Conservation (phyloP, 2,888 invertebrate species). For the Hirtodrosophila alboralis region DNA sequence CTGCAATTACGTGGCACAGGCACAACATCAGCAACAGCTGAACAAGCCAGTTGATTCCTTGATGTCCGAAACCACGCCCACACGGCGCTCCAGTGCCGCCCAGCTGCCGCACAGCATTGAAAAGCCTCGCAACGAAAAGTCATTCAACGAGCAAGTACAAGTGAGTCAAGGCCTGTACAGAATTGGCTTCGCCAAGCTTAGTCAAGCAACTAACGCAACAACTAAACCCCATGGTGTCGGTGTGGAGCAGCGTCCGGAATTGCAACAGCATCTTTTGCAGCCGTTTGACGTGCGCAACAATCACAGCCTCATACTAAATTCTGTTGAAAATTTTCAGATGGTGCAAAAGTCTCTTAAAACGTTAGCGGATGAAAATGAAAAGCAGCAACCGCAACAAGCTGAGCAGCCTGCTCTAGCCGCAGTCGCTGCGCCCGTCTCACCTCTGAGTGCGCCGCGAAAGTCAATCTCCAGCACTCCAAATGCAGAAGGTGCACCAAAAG, state of each 20-base stretch:
- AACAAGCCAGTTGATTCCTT: conserved; percentile 53
- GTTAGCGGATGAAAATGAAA: conserved; percentile 57
- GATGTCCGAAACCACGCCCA: conserved; percentile 48
- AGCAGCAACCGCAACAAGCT: conserved; percentile 63
- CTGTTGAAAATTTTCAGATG: conserved; percentile 85
- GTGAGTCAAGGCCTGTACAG: conserved; percentile 84
- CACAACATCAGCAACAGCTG: conserved; percentile 53
- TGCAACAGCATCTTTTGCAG: conserved; percentile 37
- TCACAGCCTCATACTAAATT: conserved; percentile 82
- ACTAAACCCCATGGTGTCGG: conserved; percentile 49
- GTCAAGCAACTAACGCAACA: conserved; percentile 72
- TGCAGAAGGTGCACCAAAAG: conserved; percentile 38
- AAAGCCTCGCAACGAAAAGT: conserved; percentile 78
- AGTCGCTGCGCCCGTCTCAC: conserved; percentile 54
- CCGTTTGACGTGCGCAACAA: conserved; percentile 62
- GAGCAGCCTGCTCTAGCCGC: conserved; percentile 50
- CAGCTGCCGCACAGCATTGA: conserved; percentile 62
- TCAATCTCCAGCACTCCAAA: conserved; percentile 41
- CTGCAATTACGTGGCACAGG: conserved; percentile 56
- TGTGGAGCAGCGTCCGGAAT: conserved; percentile 45
- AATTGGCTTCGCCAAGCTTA: conserved; percentile 67
- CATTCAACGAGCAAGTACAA: conserved; percentile 82
- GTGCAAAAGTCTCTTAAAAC: conserved; percentile 76
- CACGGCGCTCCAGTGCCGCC: conserved; percentile 55
- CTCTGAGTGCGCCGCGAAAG: conserved; percentile 77